These are phyloP conservation scores for cat (Felis catus) DNA, from an alignment of 2,113 vertebrate species.

Conservation along the genomic window DNA sequence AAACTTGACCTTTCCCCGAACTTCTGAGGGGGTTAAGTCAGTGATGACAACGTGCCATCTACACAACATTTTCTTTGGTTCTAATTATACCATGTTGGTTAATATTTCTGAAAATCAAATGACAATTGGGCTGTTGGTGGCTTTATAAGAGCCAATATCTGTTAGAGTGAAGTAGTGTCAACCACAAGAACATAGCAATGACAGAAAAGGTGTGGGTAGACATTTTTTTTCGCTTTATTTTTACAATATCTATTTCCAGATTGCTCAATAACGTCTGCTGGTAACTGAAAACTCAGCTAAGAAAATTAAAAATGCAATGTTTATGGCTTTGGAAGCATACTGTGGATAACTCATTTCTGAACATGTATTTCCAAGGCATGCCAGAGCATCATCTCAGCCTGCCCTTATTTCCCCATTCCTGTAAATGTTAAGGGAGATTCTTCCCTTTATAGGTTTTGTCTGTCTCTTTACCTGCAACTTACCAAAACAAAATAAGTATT, in stretches of 20 bases:
- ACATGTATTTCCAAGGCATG: not conserved
- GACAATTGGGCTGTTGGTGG: not conserved
- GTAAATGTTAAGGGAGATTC: not conserved
- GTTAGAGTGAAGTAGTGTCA: not conserved
- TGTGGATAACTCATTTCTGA: not conserved
- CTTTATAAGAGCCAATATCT: not conserved
- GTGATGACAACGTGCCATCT: not conserved
- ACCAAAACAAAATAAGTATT: not conserved
- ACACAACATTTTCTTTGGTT: not conserved
- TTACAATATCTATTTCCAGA: conserved; percentile 40
- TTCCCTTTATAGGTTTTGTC: not conserved
- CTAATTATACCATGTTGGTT: not conserved
- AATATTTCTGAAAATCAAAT: conserved; percentile 8
- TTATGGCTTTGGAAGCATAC: not conserved
- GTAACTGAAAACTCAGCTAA: not conserved
- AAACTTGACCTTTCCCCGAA: not conserved
- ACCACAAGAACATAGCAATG: not conserved
- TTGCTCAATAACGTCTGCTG: not conserved
- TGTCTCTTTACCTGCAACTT: not conserved
- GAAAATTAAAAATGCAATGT: not conserved
- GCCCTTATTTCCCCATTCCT: not conserved
- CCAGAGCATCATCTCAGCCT: not conserved
- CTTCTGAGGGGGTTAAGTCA: not conserved
- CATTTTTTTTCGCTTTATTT: not conserved
- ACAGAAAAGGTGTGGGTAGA: not conserved